Evolutionary conservation across 1,140 invertebrate genomes (phyloP), one percentile per base, ranked within the genome.

Genomic region (Archivesica marissinica): DNA sequence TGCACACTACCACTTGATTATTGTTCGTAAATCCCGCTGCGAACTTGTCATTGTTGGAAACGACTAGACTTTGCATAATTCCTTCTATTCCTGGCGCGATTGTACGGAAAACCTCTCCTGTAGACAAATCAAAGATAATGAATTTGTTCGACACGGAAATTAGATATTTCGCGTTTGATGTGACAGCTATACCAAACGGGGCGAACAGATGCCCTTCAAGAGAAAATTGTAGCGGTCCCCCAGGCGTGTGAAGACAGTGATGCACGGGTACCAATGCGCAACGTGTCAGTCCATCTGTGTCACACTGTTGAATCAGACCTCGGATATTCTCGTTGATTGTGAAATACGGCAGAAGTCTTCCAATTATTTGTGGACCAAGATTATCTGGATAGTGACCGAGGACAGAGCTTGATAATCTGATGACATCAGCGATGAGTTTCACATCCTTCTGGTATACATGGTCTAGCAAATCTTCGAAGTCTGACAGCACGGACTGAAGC

Each of bases 131-230:
- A 97, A 98, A 99, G 20, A 99, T 99, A 82, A 99, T 98, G 88
- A 99, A 98, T 91, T 97, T 96, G 91, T 99, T 99, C 1, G 98
- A 99, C 90, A 99, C 98, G 7, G 98, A 99, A 0, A 99, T 97
- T 56, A 99, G 96, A 93, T 99, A 98, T 61, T 98, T 96, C 79
- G 96, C 97, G 94, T 99, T 98, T 0, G 97, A 97, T 0, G 98
- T 99, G 13, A 99, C 93, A 59, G 96, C 97, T 89, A 99, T 98
- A 15, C 97, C 98, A 94, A 99, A 99, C 0, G 99, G 98, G 0
- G 98, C 98, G 94, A 99, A 99, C 90, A 98, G 98, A 95, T 99
- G 98, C 1, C 98, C 98, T 95, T 99, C 99, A 50, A 99, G 93
- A 0, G 98, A 99, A 92, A 99, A 99, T 96, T 99, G 99, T 0